Evolutionary conservation across 2,888 invertebrate species (phyloP).

Genomic region (Mythimna lalbum): DNA sequence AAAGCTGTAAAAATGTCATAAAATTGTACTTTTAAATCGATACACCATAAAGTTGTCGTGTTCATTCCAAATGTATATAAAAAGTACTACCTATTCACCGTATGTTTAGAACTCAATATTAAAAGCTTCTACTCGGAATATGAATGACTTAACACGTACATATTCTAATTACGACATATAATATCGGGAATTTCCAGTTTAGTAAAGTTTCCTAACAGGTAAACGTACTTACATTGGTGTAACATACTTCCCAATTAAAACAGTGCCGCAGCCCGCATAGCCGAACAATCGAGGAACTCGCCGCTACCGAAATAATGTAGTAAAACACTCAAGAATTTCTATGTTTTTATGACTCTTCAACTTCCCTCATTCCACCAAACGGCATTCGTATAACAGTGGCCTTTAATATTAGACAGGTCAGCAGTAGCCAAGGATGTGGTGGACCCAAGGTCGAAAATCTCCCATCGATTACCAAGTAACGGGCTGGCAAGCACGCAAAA

Average conservation of each 20-base stretch:
- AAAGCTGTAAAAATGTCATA: constrained; percentile 44
- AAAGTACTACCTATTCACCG: not conserved
- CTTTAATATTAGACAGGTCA: constrained; percentile 82
- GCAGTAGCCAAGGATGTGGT: constrained; percentile 83
- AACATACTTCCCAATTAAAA: constrained; percentile 55
- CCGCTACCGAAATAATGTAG: constrained; percentile 38
- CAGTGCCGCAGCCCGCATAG: constrained; percentile 53
- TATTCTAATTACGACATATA: constrained; percentile 4
- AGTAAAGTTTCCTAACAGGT: constrained; percentile 21
- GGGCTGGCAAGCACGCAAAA: constrained; percentile 84
- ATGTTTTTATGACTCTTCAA: constrained; percentile 44
- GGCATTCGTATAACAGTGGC: constrained; percentile 61
- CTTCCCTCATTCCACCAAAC: constrained; percentile 53
- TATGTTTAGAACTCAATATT: not conserved
- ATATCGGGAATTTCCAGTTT: constrained; percentile 13
- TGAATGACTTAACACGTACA: not conserved
- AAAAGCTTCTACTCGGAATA: not conserved
- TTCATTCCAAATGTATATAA: constrained; percentile 6
- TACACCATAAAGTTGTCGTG: constrained; percentile 10
- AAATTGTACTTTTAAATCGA: constrained; percentile 35
- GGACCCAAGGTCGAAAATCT: constrained; percentile 87
- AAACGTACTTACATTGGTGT: constrained; percentile 28
- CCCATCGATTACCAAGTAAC: constrained; percentile 84
- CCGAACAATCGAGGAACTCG: constrained; percentile 40
- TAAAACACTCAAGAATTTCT: constrained; percentile 55